These are phyloP conservation scores for Ganaspis brasiliensis DNA, from an alignment of 2,888 invertebrate genomes.

Conservation along the genomic window DNA sequence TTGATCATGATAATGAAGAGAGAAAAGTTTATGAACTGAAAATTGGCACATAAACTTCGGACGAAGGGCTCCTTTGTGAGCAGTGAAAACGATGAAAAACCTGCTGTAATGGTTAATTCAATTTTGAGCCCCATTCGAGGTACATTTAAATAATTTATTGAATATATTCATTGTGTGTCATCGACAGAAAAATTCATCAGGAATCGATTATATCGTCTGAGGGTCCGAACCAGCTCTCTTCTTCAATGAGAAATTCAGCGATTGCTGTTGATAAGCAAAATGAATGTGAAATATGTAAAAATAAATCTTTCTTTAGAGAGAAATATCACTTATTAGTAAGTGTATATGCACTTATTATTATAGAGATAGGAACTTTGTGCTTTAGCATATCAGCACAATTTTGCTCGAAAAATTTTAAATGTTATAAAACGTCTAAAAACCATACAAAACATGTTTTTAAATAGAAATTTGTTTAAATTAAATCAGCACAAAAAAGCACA, in stretches of 20 bases:
- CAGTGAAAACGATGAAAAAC: background rate
- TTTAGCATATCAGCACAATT: no score
- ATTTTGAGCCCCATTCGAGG: constrained; percentile 62
- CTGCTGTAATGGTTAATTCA: constrained; percentile 63
- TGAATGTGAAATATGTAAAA: constrained; percentile 51
- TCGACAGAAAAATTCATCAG: constrained; percentile 73
- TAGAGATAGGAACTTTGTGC: no score
- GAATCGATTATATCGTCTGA: constrained; percentile 67
- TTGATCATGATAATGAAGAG: no score
- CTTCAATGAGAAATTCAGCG: constrained; percentile 22
- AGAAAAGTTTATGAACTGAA: background rate
- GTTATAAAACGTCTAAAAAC: no score
- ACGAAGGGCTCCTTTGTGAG: background rate
- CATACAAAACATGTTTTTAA: no score
- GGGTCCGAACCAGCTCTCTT: constrained; percentile 53
- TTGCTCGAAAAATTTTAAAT: no score
- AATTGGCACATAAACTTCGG: background rate
- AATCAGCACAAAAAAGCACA: no score
- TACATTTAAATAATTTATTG: constrained; percentile 73
- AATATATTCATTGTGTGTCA: constrained; percentile 73
- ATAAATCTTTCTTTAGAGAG: constrained; percentile 45
- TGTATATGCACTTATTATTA: no score
- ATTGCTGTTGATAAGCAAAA: constrained; percentile 38
- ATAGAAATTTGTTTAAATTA: no score
- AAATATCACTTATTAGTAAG: no score